These are phyloP conservation scores for Porites cylindrica DNA, from an alignment of 92 coral and sea anemone species.

Conservation along the genomic window DNA sequence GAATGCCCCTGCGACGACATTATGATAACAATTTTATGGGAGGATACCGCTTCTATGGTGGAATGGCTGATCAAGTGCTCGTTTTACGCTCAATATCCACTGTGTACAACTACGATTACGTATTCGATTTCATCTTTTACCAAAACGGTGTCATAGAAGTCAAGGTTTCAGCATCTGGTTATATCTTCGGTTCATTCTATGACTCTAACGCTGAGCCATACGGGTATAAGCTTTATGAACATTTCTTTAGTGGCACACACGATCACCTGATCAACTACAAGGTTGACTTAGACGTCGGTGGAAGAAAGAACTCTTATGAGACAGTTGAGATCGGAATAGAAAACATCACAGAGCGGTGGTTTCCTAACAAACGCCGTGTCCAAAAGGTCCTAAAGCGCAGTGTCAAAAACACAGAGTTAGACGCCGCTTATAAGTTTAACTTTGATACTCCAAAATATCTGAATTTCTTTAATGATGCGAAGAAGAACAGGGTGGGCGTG, in stretches of 20 bases:
- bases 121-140: slow-evolving; percentile 78
- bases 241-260: slow-evolving; percentile 55
- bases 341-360: slow-evolving; percentile 69
- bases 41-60: slow-evolving; percentile 77
- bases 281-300: slow-evolving; percentile 78
- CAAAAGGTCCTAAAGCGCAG: slow-evolving; percentile 64
- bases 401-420: slow-evolving; percentile 70
- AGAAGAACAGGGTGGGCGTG: slow-evolving; percentile 57
- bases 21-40: slow-evolving; percentile 72
- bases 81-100: slow-evolving; percentile 70
- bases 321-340: slow-evolving; percentile 57
- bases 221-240: slow-evolving; percentile 48
- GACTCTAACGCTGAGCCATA: slow-evolving; percentile 57
- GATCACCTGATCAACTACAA: slow-evolving; percentile 85
- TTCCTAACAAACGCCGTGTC: slow-evolving; percentile 43
- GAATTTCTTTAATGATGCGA: slow-evolving; percentile 67
- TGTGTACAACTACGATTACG: slow-evolving; percentile 82
- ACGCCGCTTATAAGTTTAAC: slow-evolving; percentile 68
- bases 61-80: slow-evolving; percentile 70
- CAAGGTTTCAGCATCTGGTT: slow-evolving; percentile 71
- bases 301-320: slow-evolving; percentile 71
- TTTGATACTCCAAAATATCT: slow-evolving; percentile 75
- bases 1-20: slow-evolving; percentile 80
- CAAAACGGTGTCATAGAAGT: slow-evolving; percentile 81
- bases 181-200: slow-evolving; percentile 62